phyloP scores from a whole-genome alignment of 2,113 vertebrate species.

The Glareola pratincola region DNA sequence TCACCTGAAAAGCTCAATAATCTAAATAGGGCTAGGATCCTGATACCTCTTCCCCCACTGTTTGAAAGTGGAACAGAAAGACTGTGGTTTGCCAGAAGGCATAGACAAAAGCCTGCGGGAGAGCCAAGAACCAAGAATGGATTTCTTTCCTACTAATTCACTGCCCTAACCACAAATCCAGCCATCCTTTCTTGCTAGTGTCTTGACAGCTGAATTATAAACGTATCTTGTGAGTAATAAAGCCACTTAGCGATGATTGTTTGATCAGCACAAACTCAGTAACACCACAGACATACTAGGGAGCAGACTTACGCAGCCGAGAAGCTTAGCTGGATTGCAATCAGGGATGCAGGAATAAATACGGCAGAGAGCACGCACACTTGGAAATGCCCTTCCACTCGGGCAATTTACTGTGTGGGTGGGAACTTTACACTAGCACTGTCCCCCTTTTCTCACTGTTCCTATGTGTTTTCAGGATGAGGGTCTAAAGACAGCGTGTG shows the following conservation, averaged over 20 bases:
- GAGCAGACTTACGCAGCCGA: background rate
- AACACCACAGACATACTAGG: background rate
- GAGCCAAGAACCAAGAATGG: background rate
- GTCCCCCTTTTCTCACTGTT: background rate
- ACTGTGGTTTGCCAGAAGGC: background rate
- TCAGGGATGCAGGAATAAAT: background rate
- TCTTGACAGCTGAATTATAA: background rate
- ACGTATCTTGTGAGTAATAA: background rate
- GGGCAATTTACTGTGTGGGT: background rate
- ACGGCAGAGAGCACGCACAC: too few species aligned
- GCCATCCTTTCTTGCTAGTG: background rate
- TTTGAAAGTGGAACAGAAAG: background rate
- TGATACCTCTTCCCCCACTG: background rate
- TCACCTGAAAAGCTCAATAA: background rate
- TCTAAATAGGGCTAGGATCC: background rate
- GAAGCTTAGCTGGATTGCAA: background rate
- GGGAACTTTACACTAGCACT: background rate
- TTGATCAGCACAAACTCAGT: background rate
- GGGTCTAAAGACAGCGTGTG: background rate
- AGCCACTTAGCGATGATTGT: background rate
- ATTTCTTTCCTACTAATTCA: background rate
- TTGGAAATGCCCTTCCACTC: background rate
- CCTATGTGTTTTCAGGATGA: fast-evolving
- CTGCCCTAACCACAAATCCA: background rate
- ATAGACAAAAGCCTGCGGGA: background rate